These are phyloP conservation scores for Acanthopleura granulata DNA, from an alignment of 2,888 invertebrate genomes.

Conservation along the genomic window DNA sequence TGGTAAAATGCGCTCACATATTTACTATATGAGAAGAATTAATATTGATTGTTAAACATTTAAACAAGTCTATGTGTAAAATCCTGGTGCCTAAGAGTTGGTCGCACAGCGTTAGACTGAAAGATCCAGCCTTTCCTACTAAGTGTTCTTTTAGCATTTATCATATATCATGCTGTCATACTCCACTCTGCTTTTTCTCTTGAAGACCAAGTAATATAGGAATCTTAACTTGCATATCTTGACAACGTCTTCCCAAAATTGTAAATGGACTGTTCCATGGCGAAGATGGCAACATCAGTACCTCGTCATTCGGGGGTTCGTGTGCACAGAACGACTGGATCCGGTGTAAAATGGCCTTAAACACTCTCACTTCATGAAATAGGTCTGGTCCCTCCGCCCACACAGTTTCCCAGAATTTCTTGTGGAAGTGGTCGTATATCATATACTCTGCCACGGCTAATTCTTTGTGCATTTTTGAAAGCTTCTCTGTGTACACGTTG, in stretches of 20 bases:
- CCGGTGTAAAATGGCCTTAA: not conserved
- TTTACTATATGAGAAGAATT: too few relatives aligned
- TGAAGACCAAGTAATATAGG: not conserved
- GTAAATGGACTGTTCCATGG: not conserved
- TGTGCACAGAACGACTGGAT: not conserved
- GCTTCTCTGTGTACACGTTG: not conserved
- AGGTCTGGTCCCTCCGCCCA: not conserved
- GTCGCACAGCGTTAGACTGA: too few relatives aligned
- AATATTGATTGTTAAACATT: too few relatives aligned
- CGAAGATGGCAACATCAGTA: not conserved
- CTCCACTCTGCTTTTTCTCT: not conserved
- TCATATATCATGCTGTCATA: too few relatives aligned
- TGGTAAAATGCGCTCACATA: too few relatives aligned
- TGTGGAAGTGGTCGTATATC: not conserved
- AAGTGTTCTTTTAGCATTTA: too few relatives aligned
- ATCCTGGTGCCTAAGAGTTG: too few relatives aligned
- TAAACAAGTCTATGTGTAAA: too few relatives aligned
- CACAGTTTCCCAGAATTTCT: slow-evolving; percentile 6
- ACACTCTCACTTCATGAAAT: not conserved
- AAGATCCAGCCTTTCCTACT: not conserved
- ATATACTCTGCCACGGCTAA: not conserved
- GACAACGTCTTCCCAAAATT: not conserved
- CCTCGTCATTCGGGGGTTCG: not conserved
- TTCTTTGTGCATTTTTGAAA: not conserved
- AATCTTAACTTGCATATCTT: not conserved